Evolutionary conservation across 2,113 vertebrate genomes (phyloP).

Genomic region (Poeciliopsis occidentalis): DNA sequence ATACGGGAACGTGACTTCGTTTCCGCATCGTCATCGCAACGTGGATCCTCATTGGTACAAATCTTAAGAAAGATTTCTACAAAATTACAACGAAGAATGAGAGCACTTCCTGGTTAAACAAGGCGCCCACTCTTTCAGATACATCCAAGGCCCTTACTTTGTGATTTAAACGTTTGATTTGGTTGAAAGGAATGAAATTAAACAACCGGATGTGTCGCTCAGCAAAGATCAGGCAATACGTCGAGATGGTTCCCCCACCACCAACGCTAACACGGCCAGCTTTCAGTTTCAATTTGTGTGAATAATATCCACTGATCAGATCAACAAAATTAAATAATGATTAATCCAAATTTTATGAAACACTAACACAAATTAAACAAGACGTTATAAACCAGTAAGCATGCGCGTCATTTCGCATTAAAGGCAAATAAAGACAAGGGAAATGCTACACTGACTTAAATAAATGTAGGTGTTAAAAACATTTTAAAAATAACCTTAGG

Average conservation of each 20-base stretch:
- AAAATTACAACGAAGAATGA: too few species aligned
- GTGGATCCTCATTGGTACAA: too few species aligned
- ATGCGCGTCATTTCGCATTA: background rate
- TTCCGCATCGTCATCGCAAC: too few species aligned
- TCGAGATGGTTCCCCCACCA: background rate
- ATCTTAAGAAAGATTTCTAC: too few species aligned
- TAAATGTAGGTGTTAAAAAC: background rate
- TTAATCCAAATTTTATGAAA: background rate
- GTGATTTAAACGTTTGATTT: background rate
- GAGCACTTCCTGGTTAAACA: too few species aligned
- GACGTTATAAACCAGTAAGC: background rate
- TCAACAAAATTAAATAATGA: too few species aligned
- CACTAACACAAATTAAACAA: too few species aligned
- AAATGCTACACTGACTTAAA: background rate
- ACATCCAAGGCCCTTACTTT: fast-evolving
- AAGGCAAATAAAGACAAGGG: slow-evolving; percentile 10
- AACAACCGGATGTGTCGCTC: slow-evolving; percentile 31
- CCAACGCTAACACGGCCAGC: background rate
- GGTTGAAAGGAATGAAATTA: background rate
- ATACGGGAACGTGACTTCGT: too few species aligned
- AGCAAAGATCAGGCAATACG: slow-evolving; percentile 22
- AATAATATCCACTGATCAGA: background rate
- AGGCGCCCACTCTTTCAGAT: too few species aligned
- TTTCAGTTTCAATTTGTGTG: background rate
- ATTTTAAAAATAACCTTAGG: background rate